A percentile compares a stretch with the other conserved stretches of the same genome.
These are phyloP conservation scores for Lycaon pictus DNA, from an alignment of 2,113 vertebrate species.

Conservation along the genomic window DNA sequence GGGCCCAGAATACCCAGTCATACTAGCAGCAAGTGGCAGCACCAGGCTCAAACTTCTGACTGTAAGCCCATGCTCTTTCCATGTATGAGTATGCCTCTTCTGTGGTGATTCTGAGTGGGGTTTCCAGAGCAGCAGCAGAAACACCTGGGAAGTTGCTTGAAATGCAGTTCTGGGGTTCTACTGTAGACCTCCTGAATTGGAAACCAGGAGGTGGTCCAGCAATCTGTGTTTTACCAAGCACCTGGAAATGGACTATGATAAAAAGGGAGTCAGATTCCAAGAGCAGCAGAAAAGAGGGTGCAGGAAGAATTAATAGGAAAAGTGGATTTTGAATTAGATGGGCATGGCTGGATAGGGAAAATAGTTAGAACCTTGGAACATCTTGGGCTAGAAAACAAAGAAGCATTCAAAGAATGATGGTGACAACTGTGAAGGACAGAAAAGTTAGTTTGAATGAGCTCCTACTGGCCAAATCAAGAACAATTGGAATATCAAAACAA, in stretches of 20 bases:
- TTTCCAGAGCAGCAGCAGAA: neutral
- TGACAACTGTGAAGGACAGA: neutral
- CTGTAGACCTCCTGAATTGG: neutral
- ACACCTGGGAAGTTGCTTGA: neutral
- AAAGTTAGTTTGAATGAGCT: neutral
- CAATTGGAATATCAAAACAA: neutral
- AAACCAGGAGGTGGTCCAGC: neutral
- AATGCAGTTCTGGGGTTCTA: neutral
- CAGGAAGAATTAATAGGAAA: neutral
- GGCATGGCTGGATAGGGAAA: neutral
- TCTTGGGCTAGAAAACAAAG: neutral
- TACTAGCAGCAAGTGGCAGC: neutral
- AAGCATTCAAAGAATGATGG: neutral
- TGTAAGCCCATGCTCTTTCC: neutral
- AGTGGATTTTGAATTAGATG: neutral
- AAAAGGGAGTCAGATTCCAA: neutral
- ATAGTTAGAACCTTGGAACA: neutral
- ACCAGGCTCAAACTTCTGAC: neutral
- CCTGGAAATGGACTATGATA: neutral
- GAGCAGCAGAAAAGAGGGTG: neutral
- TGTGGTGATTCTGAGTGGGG: neutral
- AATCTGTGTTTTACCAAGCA: neutral
- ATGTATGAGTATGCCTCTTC: fast-evolving
- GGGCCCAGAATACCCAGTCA: neutral
- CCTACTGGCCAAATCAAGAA: neutral